Evolutionary conservation across 2,888 invertebrate genomes (phyloP), one percentile per base, ranked within the genome.

Genomic region (Drosophila putrida): DNA sequence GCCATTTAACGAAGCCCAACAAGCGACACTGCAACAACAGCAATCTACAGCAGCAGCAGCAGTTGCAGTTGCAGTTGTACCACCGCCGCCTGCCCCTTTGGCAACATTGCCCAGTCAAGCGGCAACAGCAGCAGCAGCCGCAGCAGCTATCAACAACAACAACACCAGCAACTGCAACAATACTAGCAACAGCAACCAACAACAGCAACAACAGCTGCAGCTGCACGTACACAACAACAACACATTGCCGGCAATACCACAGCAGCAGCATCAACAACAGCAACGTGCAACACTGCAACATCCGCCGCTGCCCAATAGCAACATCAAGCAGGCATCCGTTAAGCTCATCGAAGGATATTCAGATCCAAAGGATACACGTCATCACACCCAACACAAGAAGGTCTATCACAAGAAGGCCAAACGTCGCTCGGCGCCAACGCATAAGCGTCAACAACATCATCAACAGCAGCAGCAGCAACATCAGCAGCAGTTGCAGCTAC

Each of bases 341-440:
- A 92, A 92, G 82, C 85, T 92, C 55, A 90, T 92, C 77, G 92
- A 93, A 76, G 93, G 92, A 54, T 92, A 92, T 59, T 93, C 93
- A 13, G 92, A 92, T 83, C 92, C 92, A 33, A 92, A 93, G 80
- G 92, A 92, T 64, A 90, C 92, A 31, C 91, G 91, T 55, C 90
- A 90, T 3, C 71, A 79, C 46, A 11, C 41, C 27, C 78, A 75
- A 49, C 91, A 92, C 81, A 91, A 91, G 81, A 91, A 92, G 82
- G 91, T 91, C 62, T 91, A 91, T 55, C 92, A 91, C 74, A 92
- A 92, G 76, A 92, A 92, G 78, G 89, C 81, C 64, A 91, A 92
- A 54, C 81, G 90, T 55, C 91, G 91, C 39, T 67, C 79, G 46
- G 80, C 81, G 11, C 59, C 82, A 5, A 15, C 66, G 0, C 90